A percentile compares a stretch with the other conserved stretches of the same genome.
phyloP scores from a whole-genome alignment of 2,797 vertebrate genomes.

The Chelidonichthys spinosus region DNA sequence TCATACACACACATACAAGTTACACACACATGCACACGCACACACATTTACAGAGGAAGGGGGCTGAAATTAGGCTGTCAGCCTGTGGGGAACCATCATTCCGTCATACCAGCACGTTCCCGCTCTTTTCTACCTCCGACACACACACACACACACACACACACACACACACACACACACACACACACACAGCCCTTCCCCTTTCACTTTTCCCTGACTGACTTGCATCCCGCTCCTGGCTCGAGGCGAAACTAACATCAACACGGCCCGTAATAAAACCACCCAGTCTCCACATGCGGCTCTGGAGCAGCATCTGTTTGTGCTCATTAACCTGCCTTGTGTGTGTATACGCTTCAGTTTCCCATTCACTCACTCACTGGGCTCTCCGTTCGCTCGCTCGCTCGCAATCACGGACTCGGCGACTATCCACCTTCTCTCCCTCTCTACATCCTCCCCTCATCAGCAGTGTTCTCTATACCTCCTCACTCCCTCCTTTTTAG shows the following conservation, averaged over 20 bases:
- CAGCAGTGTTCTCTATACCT: slow-evolving; percentile 1
- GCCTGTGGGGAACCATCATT: slow-evolving; percentile 81
- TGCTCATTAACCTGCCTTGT: slow-evolving; percentile 65
- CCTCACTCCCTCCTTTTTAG: slow-evolving; percentile 3
- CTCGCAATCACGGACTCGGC: slow-evolving; percentile 31
- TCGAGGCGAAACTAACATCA: slow-evolving; percentile 60
- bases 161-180: slow-evolving; percentile 25
- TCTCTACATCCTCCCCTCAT: slow-evolving; percentile 24
- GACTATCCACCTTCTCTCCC: slow-evolving; percentile 26
- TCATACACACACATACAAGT: slow-evolving; percentile 73
- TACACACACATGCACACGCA: slow-evolving; percentile 34
- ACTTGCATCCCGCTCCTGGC: slow-evolving; percentile 35
- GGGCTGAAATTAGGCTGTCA: slow-evolving; percentile 88
- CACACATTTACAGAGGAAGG: slow-evolving; percentile 52
- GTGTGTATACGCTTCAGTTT: slow-evolving; percentile 54
- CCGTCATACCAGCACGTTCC: slow-evolving; percentile 83
- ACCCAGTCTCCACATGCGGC: slow-evolving; percentile 35
- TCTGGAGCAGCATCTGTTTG: slow-evolving; percentile 58
- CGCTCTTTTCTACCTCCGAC: slow-evolving; percentile 58
- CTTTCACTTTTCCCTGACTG: slow-evolving; percentile 53
- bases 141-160: slow-evolving; percentile 19
- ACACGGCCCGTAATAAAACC: slow-evolving; percentile 63
- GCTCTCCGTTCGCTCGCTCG: slow-evolving; percentile 21
- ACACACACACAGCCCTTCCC: background rate
- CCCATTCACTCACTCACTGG: slow-evolving; percentile 53